phyloP scores from a whole-genome alignment of 2,797 vertebrate genomes.

The Mormyrus proboscirostris region DNA sequence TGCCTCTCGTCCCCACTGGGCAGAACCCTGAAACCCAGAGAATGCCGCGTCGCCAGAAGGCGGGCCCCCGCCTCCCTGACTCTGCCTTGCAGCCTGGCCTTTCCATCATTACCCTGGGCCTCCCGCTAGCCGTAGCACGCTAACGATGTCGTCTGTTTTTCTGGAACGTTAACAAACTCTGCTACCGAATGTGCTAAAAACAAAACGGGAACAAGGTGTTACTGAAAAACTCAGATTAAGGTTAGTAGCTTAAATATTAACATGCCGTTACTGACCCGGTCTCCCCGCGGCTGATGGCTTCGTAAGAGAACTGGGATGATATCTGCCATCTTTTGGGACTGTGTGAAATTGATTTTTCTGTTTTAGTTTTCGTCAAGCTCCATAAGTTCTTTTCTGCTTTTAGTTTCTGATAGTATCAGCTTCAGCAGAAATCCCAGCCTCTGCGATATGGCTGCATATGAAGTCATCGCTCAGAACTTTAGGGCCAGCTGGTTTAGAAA shows the following conservation, averaged over 20 bases:
- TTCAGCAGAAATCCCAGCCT: constrained; percentile 54
- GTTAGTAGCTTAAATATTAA: constrained; percentile 5
- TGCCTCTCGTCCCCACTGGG: constrained; percentile 81
- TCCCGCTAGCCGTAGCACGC: background rate
- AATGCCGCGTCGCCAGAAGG: background rate
- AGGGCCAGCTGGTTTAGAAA: constrained; percentile 57
- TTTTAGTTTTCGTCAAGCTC: background rate
- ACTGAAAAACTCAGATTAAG: background rate
- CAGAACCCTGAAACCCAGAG: constrained; percentile 47
- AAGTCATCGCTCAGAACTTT: constrained; percentile 46
- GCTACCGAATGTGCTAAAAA: background rate
- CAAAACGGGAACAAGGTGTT: background rate
- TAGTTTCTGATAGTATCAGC: constrained; percentile 37
- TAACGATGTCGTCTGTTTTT: background rate
- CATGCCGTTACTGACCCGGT: background rate
- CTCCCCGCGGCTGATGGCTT: background rate
- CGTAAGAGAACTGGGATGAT: background rate
- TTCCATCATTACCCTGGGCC: background rate
- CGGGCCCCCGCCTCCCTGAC: background rate
- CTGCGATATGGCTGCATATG: constrained; percentile 44
- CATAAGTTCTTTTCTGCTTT: background rate
- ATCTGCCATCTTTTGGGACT: constrained; percentile 6
- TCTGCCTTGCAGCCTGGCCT: background rate
- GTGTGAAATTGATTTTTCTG: constrained; percentile 3
- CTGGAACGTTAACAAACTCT: background rate